Conservation (phyloP, 1,140 invertebrate species). For the Ectropis grisescens region DNA sequence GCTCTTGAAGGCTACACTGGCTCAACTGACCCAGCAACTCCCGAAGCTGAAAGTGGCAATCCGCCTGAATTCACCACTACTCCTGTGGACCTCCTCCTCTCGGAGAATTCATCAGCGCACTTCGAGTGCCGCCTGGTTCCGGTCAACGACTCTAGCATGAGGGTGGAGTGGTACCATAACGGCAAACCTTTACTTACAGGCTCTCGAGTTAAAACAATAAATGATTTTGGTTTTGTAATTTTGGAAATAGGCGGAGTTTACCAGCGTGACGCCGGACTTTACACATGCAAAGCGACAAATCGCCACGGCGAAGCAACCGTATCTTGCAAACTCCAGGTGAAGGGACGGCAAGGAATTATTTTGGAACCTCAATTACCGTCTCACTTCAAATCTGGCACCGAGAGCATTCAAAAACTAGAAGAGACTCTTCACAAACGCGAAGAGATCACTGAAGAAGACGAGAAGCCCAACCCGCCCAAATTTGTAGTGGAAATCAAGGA, state of each 20-base stretch:
- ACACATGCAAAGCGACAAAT: slow-evolving; percentile 93
- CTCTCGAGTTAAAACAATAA: slow-evolving; percentile 91
- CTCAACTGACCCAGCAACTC: slow-evolving; percentile 71
- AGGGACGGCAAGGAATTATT: slow-evolving; percentile 88
- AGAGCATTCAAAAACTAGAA: slow-evolving; percentile 91
- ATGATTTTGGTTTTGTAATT: slow-evolving; percentile 95
- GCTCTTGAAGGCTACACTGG: slow-evolving; percentile 89
- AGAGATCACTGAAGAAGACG: slow-evolving; percentile 85
- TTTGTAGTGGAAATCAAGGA: slow-evolving; percentile 90
- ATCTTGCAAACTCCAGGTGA: slow-evolving; percentile 87
- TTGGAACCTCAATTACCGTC: slow-evolving; percentile 91
- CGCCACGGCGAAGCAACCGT: slow-evolving; percentile 91
- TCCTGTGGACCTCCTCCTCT: slow-evolving; percentile 85
- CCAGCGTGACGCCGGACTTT: slow-evolving; percentile 88
- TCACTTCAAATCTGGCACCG: slow-evolving; percentile 88
- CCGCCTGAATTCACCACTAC: slow-evolving; percentile 94
- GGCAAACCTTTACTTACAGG: slow-evolving; percentile 90
- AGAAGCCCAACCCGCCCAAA: slow-evolving; percentile 86
- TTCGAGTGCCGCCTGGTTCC: slow-evolving; percentile 92
- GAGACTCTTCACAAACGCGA: slow-evolving; percentile 90
- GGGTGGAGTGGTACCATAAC: slow-evolving; percentile 97
- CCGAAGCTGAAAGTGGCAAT: slow-evolving; percentile 88
- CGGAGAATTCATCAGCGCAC: slow-evolving; percentile 91
- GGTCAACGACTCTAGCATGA: slow-evolving; percentile 92
- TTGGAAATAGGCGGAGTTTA: slow-evolving; percentile 91